Evolutionary conservation across 1,140 invertebrate species (phyloP), one percentile per base, ranked within the genome.

Genomic region (Cardiocondyla obscurior): DNA sequence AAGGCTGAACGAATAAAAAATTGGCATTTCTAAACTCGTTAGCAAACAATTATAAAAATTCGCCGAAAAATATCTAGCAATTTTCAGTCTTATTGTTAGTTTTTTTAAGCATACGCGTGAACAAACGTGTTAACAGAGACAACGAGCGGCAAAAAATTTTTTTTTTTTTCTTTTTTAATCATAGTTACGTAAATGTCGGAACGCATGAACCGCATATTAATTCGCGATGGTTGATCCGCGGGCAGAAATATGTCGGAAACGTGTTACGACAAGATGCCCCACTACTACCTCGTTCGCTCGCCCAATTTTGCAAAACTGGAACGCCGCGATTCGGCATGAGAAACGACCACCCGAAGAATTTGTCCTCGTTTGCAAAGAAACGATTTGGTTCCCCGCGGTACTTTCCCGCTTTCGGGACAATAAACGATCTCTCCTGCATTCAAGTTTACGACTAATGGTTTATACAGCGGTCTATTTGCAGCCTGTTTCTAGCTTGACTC

Each of bases 231-330:
- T 42, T 33, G 44, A 77, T 51, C 25, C n/a, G 5, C 8, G 10
- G 60, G 44, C 16, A 64, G 58, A 76, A 64, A 49, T 36, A 51
- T 76, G 12, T 6, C 51, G 58, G 42, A 77, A 65, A 65, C 8
- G 33, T 22, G 19, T 36, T 76, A 64, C 14, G 73, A 65, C 30
- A 39, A 39, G 30, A 25, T 12, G 44, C 46, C 22, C 8, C n/a
- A n/a, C n/a, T n/a, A n/a, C n/a, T n/a, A 25, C 22, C 6, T 79
- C 28, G 55, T 3, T 25, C 8, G 8, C n/a, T n/a, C n/a, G 25
- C 19, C 33, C 36, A 81, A 70, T 81, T 72, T 81, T 51, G 10
- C 28, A 36, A 70, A 77, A 70, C 25, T 81, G 33, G 77, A 28
- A 44, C 76, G 8, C 62, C 16, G 60, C 46, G 19, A 72, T 33